A percentile compares a stretch with the other conserved stretches of the same genome.
These are phyloP conservation scores for Netelia virgata DNA, from an alignment of 2,888 invertebrate genomes.

Conservation along the genomic window DNA sequence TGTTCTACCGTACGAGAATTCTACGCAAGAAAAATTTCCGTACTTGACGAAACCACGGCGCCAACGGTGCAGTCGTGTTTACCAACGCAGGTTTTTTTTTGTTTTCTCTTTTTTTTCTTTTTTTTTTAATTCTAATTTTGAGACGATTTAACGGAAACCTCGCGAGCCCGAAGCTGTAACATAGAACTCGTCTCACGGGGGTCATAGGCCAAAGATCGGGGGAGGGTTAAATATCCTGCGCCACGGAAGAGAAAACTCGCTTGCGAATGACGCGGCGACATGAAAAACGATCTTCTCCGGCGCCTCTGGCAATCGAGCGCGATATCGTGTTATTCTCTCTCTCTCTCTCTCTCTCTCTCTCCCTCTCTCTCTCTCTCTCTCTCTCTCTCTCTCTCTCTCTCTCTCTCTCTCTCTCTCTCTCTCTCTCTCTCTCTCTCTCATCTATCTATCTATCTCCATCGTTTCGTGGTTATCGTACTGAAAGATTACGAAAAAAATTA, in stretches of 20 bases:
- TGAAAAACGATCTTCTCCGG: background rate
- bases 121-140: background rate
- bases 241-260: background rate
- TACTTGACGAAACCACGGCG: background rate
- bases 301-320: background rate
- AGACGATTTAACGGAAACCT: background rate
- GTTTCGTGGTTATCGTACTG: background rate
- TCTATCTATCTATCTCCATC: background rate
- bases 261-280: background rate
- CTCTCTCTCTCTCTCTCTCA: background rate
- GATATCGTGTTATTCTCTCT: background rate
- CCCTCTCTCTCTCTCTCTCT: background rate
- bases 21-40: constrained; percentile 11
- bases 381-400: background rate
- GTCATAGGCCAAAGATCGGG: constrained; percentile 36
- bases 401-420: background rate
- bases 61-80: background rate
- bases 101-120: background rate
- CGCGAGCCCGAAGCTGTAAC: background rate
- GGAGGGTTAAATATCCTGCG: background rate
- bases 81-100: background rate
- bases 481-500: background rate
- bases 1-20: constrained; percentile 34
- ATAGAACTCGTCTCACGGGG: background rate
- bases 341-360: background rate